phyloP scores from a whole-genome alignment of 2,888 invertebrate genomes.

The Ophion slaviceki region DNA sequence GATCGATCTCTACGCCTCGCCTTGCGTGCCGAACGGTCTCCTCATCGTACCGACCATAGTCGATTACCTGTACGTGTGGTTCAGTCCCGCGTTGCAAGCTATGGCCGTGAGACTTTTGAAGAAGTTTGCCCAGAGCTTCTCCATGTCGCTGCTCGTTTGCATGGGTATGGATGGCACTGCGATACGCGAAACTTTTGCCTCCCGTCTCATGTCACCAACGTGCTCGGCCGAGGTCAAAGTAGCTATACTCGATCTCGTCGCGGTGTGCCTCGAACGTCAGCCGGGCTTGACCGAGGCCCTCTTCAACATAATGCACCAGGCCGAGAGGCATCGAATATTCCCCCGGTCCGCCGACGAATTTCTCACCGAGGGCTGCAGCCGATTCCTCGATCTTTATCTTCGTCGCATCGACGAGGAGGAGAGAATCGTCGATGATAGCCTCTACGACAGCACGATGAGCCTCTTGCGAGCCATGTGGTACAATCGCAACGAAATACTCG shows the following conservation, averaged over 20 bases:
- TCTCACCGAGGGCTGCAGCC: constrained; percentile 81
- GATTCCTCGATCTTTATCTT: constrained; percentile 80
- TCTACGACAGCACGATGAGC: constrained; percentile 82
- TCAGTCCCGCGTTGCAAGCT: constrained; percentile 85
- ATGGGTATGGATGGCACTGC: constrained; percentile 86
- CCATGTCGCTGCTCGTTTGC: constrained; percentile 86
- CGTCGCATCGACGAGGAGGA: constrained; percentile 78
- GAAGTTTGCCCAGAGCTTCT: constrained; percentile 85
- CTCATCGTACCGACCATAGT: constrained; percentile 85
- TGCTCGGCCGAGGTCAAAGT: constrained; percentile 84
- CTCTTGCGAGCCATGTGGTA: constrained; percentile 83
- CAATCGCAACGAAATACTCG: constrained; percentile 81
- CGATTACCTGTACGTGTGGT: constrained; percentile 86
- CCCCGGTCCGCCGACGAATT: constrained; percentile 81
- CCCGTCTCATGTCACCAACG: constrained; percentile 84
- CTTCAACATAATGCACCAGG: constrained; percentile 82
- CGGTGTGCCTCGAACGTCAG: constrained; percentile 83
- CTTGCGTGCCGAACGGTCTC: constrained; percentile 80
- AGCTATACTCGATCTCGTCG: constrained; percentile 83
- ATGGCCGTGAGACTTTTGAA: constrained; percentile 85
- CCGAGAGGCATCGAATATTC: constrained; percentile 80
- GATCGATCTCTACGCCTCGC: constrained; percentile 82
- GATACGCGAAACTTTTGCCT: constrained; percentile 86
- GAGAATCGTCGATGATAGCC: constrained; percentile 78
- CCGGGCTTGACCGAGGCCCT: constrained; percentile 83